Percentiles rank a stretch among this genome's conserved stretches.
Evolutionary conservation across 2,113 vertebrate genomes (phyloP).

Genomic region (Gasterosteus aculeatus): DNA sequence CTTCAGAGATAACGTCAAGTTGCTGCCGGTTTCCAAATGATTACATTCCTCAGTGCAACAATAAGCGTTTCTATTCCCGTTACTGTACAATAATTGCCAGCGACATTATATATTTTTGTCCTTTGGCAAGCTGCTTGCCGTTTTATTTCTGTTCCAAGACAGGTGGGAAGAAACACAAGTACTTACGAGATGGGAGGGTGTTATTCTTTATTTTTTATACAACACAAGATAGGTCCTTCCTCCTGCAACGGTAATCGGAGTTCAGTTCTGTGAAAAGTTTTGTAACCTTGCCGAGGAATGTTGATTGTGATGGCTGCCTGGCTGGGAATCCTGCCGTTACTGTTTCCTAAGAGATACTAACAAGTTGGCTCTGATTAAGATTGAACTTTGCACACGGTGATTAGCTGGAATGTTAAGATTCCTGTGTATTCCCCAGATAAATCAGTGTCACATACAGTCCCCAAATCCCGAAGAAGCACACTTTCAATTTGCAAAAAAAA

Average conservation of each 20-base stretch:
- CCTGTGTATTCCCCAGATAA: slow-evolving; percentile 69
- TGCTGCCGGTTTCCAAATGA: neutral
- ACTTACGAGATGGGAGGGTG: slow-evolving; percentile 31
- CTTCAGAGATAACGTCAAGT: slow-evolving; percentile 11
- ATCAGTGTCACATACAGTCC: slow-evolving; percentile 55
- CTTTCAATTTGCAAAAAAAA: slow-evolving; percentile 1
- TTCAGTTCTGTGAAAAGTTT: slow-evolving; percentile 65
- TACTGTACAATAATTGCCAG: neutral
- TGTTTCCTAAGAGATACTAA: slow-evolving; percentile 81
- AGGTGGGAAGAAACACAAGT: slow-evolving; percentile 2
- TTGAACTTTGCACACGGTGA: slow-evolving; percentile 81
- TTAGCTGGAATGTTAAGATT: slow-evolving; percentile 80
- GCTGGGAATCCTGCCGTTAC: slow-evolving; percentile 75
- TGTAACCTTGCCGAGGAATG: slow-evolving; percentile 81
- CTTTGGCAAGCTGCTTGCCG: neutral
- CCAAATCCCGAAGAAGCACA: slow-evolving; percentile 21
- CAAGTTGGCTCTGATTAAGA: slow-evolving; percentile 71
- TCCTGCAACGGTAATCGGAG: slow-evolving; percentile 51
- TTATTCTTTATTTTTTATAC: slow-evolving; percentile 45
- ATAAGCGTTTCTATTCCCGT: neutral
- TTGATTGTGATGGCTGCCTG: slow-evolving; percentile 79
- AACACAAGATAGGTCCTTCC: slow-evolving; percentile 58
- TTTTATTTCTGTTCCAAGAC: neutral
- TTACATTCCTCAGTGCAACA: neutral
- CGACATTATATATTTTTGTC: neutral